Evolutionary conservation across 2,797 vertebrate genomes (phyloP).

Genomic region (Miichthys miiuy): DNA sequence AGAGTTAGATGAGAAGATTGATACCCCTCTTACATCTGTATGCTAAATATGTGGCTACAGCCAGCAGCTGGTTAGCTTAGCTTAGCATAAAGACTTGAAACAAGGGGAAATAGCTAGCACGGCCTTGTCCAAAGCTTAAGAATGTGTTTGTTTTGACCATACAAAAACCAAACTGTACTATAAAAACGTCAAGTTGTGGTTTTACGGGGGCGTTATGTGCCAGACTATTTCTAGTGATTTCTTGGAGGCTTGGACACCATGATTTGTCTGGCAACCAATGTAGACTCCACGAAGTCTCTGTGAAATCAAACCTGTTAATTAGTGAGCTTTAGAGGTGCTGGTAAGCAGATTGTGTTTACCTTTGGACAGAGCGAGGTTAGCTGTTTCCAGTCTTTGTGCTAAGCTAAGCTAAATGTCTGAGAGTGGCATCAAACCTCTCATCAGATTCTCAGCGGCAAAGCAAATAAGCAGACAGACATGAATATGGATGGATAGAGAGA

Average conservation of each 20-base stretch:
- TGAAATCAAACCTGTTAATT: neutral
- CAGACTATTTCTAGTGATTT: neutral
- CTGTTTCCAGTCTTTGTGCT: neutral
- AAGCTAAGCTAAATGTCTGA: slow-evolving; percentile 9
- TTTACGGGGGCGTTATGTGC: neutral
- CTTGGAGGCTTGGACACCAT: neutral
- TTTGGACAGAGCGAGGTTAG: neutral
- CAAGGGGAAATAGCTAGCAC: neutral
- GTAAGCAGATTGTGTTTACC: neutral
- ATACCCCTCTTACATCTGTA: neutral
- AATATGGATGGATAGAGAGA: slow-evolving; percentile 5
- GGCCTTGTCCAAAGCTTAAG: neutral
- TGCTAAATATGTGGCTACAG: neutral
- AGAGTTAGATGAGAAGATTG: neutral
- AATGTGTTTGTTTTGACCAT: neutral
- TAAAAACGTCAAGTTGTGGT: neutral
- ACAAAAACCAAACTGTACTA: neutral
- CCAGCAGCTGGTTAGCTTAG: neutral
- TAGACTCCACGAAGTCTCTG: neutral
- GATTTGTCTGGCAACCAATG: neutral
- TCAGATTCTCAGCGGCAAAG: neutral
- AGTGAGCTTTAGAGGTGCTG: neutral
- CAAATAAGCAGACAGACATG: neutral
- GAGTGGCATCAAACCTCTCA: neutral
- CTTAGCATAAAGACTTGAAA: neutral